These are phyloP conservation scores for Maniola jurtina DNA, from an alignment of 1,140 invertebrate species.

Conservation along the genomic window DNA sequence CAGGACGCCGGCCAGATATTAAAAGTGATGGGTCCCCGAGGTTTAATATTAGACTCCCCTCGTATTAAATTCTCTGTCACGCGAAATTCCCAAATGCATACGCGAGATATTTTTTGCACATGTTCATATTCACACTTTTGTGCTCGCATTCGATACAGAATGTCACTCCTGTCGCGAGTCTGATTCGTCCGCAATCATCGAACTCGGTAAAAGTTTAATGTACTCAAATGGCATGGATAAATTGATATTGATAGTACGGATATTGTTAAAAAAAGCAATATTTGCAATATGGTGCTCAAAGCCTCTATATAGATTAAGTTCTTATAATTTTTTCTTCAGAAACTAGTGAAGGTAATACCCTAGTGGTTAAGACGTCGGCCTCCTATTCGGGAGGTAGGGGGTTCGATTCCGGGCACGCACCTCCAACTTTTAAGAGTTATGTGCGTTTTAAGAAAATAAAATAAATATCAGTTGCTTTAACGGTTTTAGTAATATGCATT, in stretches of 20 bases:
- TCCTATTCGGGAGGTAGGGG: too few species aligned
- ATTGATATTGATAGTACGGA: slow-evolving; percentile 16
- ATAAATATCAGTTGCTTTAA: too few species aligned
- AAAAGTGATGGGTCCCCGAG: slow-evolving; percentile 77
- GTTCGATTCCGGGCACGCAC: background rate
- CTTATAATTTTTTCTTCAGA: too few species aligned
- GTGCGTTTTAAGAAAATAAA: too few species aligned
- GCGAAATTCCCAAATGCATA: slow-evolving; percentile 78
- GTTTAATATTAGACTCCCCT: slow-evolving; percentile 78
- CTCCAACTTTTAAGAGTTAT: too few species aligned
- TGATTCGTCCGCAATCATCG: slow-evolving; percentile 48
- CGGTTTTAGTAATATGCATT: too few species aligned
- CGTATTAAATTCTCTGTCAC: slow-evolving; percentile 78
- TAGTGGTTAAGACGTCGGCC: too few species aligned
- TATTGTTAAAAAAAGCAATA: background rate
- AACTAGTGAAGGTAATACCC: too few species aligned
- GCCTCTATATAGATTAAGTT: too few species aligned
- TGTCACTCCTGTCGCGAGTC: slow-evolving; percentile 55
- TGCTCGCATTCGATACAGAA: slow-evolving; percentile 71
- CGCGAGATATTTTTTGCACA: slow-evolving; percentile 77
- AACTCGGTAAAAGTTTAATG: slow-evolving; percentile 35
- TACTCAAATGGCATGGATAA: slow-evolving; percentile 29
- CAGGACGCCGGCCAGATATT: slow-evolving; percentile 74
- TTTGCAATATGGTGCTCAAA: background rate
- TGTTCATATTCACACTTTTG: slow-evolving; percentile 75